Evolutionary conservation across 2,888 invertebrate genomes (phyloP), one percentile per base, ranked within the genome.

Genomic region (Heliconius charithonia): DNA sequence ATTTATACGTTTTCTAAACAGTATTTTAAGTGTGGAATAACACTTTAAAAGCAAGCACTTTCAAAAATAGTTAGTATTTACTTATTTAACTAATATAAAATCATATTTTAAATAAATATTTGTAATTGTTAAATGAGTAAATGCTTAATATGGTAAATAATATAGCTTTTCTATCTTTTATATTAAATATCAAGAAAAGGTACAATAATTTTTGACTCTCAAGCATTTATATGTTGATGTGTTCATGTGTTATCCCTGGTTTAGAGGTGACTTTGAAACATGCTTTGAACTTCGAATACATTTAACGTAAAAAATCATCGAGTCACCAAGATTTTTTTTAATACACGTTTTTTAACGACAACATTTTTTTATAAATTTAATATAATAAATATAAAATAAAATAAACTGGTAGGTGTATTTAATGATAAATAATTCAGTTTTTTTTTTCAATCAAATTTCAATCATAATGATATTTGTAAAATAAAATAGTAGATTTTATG

Each of bases 231-330:
- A 59, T 59, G 51, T 19, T 25, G 37, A 67, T 41, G 25, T 72
- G 59, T 72, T 72, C n/a, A 72, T 59, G 72, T 72, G 72, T n/a
- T 56, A 59, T 72, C 72, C 72, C 32, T 59, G 32, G 72, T 59
- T 59, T 59, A 32, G 32, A 72, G 72, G 72, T 72, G 72, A 72
- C 72, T 59, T 72, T 72, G 59, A 72, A 37, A 69, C 69, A 69
- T 69, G 69, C 69, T 69, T 45, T 69, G 69, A 41, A 69, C 41
- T 41, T 69, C 16, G 25, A 45, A 69, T 69, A 25, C 69, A 69
- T 69, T 69, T 25, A 45, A 69, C 16, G 25, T 69, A 41, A 41
- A 25, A n/a, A 67, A 67, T 37, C 10, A 67, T 19, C 69, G 41
- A 63, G 63, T 63, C 16, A 16, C 25, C 6, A 25, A 27, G 63